A percentile compares a stretch with the other conserved stretches of the same genome.
Conservation (phyloP, 2,113 vertebrate species). For the Pipra filicauda region DNA sequence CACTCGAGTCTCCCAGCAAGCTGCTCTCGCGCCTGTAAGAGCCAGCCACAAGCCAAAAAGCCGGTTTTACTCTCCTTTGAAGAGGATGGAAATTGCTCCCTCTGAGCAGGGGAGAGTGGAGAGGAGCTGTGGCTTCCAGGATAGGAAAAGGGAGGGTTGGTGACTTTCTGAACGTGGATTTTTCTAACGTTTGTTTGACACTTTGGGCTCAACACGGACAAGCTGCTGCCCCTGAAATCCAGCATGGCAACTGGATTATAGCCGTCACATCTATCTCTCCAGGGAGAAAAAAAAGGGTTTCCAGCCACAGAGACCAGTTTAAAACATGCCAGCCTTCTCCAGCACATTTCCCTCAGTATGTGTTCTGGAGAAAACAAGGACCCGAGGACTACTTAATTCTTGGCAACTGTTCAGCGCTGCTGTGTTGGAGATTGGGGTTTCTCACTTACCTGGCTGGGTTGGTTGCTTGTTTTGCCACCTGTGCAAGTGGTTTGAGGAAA, state of each 20-base stretch:
- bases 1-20: not conserved
- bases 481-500: not conserved
- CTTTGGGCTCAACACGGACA: not conserved
- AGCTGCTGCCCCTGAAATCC: not conserved
- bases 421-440: not conserved
- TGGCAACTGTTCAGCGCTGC: not conserved
- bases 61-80: not conserved
- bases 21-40: not conserved
- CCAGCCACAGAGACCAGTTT: not conserved
- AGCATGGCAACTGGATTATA: not conserved
- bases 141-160: not conserved
- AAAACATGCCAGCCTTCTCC: not conserved
- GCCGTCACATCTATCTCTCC: not conserved
- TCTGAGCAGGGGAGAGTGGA: rapidly evolving
- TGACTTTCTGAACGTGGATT: not conserved
- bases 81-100: not conserved
- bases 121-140: not conserved
- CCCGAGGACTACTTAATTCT: not conserved
- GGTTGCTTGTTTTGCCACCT: not conserved
- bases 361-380: not conserved
- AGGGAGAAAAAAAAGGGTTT: not conserved
- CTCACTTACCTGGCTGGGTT: not conserved
- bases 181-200: not conserved
- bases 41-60: not conserved
- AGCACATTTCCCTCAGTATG: not conserved